These are phyloP conservation scores for Temnothorax longispinosus DNA, from an alignment of 1,140 invertebrate genomes.

Conservation along the genomic window DNA sequence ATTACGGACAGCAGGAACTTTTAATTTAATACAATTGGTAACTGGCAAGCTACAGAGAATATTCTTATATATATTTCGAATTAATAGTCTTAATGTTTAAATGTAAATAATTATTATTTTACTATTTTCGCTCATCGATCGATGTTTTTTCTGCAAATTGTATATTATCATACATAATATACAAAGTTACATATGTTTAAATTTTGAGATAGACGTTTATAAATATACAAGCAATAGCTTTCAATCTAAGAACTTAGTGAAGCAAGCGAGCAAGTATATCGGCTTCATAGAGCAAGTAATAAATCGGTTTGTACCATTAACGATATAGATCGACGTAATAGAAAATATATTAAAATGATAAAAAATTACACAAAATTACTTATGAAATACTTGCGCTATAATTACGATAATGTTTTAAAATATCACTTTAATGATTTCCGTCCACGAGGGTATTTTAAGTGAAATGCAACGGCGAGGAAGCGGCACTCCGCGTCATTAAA, in stretches of 20 bases:
- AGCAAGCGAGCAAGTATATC: neutral
- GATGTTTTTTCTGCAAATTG: no score
- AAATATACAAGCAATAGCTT: neutral
- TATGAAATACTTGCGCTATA: neutral
- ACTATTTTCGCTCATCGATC: neutral
- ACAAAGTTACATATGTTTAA: neutral
- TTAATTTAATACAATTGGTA: neutral
- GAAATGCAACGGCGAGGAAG: conserved; percentile 14
- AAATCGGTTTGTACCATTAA: neutral
- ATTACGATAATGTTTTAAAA: conserved; percentile 23
- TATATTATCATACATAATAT: no score
- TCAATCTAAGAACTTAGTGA: neutral
- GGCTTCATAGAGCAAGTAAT: neutral
- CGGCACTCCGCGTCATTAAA: conserved; percentile 44
- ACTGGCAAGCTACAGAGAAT: neutral
- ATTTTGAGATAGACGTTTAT: neutral
- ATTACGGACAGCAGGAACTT: neutral
- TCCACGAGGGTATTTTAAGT: neutral
- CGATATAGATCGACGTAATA: neutral
- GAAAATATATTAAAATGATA: conserved; percentile 15
- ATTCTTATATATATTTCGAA: neutral
- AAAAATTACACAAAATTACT: neutral
- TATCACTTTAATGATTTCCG: conserved; percentile 33
- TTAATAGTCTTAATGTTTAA: conserved; percentile 3
- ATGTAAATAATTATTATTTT: neutral